Evolutionary conservation across 2,113 vertebrate species (phyloP), one percentile per base, ranked within the genome.

Genomic region (Periophthalmus modestus): DNA sequence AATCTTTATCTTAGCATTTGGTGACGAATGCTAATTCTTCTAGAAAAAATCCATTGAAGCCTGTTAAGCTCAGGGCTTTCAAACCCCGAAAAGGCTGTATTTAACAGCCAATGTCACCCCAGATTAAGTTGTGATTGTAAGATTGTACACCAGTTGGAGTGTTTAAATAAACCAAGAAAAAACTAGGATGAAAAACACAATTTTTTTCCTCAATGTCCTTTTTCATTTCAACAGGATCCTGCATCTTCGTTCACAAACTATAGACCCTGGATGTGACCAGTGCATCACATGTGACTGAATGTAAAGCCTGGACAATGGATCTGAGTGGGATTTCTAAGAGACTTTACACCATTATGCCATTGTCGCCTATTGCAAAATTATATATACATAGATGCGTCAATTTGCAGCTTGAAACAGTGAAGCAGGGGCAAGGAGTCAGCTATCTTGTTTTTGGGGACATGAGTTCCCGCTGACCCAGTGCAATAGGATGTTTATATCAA

Each of bases 401-500:
- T 47, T 36, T 59, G 70, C 75, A 59, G 73, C 61, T 69, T 36
- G 71, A 78, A 74, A 47, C 9, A 33, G 52, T 0, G 13, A 58
- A 21, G 4, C 59, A 0, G 11, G 13, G 68, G 62, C 47, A 58
- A 58, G 47, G 58, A 69, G 62, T 74, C 72, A 46, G 72, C 85
- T 71, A 73, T 84, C 58, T 80, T 66, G 71, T 62, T 59, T 72
- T 55, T 34, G 69, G 76, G 73, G 11, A 74, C 75, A 50, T 74
- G 46, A 74, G 71, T 81, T 86, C 68, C 68, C 75, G 59, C 15
- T 50, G 66, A 73, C 69, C 84, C 74, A 78, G 71, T 84, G 83
- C 83, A 88, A 87, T 83, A 84, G 87, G 77, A 80, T 0, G 4
- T 39, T 39, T 39, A 23, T 63, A 77, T 75, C 36, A 78, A 68